Evolutionary conservation across 2,888 invertebrate species (phyloP), one percentile per base, ranked within the genome.

Genomic region (Melanotus villosus): DNA sequence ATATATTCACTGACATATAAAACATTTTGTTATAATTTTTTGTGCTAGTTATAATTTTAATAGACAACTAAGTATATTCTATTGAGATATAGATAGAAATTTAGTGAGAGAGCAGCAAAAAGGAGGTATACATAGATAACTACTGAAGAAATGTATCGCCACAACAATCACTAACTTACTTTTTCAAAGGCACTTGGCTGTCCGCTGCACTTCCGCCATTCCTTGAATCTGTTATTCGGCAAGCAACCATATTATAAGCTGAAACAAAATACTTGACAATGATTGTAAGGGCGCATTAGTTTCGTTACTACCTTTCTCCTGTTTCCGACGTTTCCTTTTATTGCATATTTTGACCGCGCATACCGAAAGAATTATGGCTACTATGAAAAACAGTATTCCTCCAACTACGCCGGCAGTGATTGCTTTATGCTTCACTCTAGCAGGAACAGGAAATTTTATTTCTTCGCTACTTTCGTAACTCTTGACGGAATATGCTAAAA

Each of bases 191-290:
- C 94, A 97, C 94, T 92, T 95, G 94, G 91, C 95, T 96, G 92
- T 94, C 90, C 86, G 92, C 90, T 86, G 89, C 88, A 86, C 89
- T 86, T 82, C 89, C 88, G 82, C 96, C 95, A 87, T 96, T 96
- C 87, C 96, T 92, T 82, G 95, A 91, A 87, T 97, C 96, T 80
- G 96, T 95, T 85, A 96, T 93, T 86, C 97, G 92, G 91, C 96
- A 96, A 87, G 97, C 95, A 90, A 97, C 97, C 96, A 97, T 96
- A 90, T 96, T 96, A 91, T 97, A 97, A 89, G 96, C 97, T 97
- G 93, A 87, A 94, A 93, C 86, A 50, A 63, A 64, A 67, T 21
- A 21, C 12, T 34, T 34, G 59, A 21, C 21, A 52, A 41, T 58
- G 32, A 45, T 10, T 38, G 19, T 12, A 36, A 18, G 14, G 43